A percentile compares a stretch with the other conserved stretches of the same genome.
phyloP scores from a whole-genome alignment of 1,140 invertebrate genomes.

The Medauroidea extradentata region DNA sequence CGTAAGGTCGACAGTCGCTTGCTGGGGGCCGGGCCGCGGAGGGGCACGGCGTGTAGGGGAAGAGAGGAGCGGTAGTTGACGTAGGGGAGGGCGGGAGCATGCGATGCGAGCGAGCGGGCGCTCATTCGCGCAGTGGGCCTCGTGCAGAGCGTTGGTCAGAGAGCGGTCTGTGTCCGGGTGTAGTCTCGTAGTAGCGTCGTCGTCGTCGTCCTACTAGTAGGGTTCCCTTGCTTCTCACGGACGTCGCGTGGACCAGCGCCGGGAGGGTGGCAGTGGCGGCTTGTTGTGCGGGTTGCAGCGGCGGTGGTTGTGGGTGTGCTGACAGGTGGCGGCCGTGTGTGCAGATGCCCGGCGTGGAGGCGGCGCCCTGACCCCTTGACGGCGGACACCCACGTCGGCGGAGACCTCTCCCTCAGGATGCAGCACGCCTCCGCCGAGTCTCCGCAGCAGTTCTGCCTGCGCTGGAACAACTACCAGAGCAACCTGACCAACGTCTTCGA shows the following conservation, averaged over 20 bases:
- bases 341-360: conserved; percentile 5
- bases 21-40: no score
- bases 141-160: neutral
- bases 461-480: conserved; percentile 92
- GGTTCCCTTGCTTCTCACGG: neutral
- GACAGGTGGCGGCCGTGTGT: conserved; percentile 1
- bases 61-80: neutral
- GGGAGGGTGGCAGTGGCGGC: conserved; percentile 21
- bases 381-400: neutral
- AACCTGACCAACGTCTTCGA: conserved; percentile 90
- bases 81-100: conserved; percentile 22
- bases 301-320: neutral
- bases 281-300: conserved; percentile 2
- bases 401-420: conserved; percentile 20
- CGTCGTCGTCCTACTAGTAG: no score
- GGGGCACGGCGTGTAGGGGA: neutral
- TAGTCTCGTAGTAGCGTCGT: no score
- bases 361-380: neutral
- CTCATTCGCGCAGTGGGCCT: neutral
- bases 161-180: no score
- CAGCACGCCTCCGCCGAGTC: conserved; percentile 42
- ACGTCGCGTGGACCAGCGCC: neutral
- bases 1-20: no score
- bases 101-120: neutral
- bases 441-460: conserved; percentile 75